Conservation (phyloP, 2,888 invertebrate genomes). For the Coelopa pilipes region DNA sequence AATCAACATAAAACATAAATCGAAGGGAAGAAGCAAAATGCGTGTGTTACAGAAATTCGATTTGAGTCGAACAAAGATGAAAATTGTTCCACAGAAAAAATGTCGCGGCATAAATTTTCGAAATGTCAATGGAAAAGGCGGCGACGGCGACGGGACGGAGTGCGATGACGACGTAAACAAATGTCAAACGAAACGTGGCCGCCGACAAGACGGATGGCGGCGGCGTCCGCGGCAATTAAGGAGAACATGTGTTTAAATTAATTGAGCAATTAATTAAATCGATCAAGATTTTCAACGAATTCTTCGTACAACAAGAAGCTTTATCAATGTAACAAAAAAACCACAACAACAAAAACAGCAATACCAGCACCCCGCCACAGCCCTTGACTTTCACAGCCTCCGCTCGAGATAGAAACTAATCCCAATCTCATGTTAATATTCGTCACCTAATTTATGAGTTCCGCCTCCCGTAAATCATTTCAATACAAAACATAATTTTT, state of each 20-base stretch:
- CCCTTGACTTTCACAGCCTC: slow-evolving; percentile 1
- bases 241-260: slow-evolving; percentile 23
- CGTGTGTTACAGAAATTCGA: no score
- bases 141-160: no score
- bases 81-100: no score
- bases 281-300: neutral
- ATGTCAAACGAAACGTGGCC: neutral
- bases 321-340: neutral
- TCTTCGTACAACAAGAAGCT: neutral
- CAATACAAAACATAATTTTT: neutral
- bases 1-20: no score
- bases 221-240: neutral
- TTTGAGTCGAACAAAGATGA: no score
- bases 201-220: no score
- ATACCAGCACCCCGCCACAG: neutral
- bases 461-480: neutral
- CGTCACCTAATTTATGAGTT: neutral
- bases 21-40: no score
- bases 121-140: no score
- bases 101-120: no score
- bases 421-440: neutral
- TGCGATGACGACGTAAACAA: slow-evolving; percentile 1
- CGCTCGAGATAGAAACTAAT: neutral
- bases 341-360: no score
- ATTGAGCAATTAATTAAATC: slow-evolving; percentile 24